phyloP scores from a whole-genome alignment of 2,113 vertebrate species.

The Lethenteron reissneri region DNA sequence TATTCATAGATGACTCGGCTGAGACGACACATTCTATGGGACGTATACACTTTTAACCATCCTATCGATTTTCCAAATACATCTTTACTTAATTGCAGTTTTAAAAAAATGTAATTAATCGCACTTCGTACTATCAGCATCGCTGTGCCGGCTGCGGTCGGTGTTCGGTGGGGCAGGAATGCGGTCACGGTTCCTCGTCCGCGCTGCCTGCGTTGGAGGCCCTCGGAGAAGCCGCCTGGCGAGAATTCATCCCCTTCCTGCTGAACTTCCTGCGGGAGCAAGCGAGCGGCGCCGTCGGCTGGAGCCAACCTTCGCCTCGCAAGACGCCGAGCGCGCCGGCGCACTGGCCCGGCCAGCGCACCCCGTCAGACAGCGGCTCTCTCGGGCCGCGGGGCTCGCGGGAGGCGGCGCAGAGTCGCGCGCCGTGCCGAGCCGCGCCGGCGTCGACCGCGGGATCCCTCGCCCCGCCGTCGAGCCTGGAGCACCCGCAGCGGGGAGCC shows the following conservation, averaged over 20 bases:
- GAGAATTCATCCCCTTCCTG: constrained; percentile 75
- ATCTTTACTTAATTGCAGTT: neutral
- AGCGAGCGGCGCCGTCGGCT: constrained; percentile 54
- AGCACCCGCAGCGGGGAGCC: no score
- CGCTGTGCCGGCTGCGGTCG: constrained; percentile 2
- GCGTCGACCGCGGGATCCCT: no score
- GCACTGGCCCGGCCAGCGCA: constrained; percentile 11
- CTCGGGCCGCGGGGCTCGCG: no score
- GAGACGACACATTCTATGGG: no score
- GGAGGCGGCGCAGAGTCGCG: no score
- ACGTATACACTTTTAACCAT: no score
- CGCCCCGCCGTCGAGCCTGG: no score
- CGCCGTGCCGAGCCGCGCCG: no score
- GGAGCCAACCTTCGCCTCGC: constrained; percentile 68
- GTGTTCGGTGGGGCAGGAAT: constrained; percentile 22
- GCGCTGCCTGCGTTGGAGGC: constrained; percentile 18
- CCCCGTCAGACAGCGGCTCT: no score
- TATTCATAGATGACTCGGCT: no score
- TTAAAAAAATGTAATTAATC: neutral
- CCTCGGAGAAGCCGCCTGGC: constrained; percentile 13
- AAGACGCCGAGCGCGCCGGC: constrained; percentile 44
- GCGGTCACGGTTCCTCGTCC: constrained; percentile 19
- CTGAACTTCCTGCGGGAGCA: constrained; percentile 83
- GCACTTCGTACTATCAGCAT: neutral
- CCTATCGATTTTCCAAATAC: neutral